Percentiles rank a stretch among this genome's conserved stretches.
Evolutionary conservation across 2,888 invertebrate species (phyloP).

Genomic region (Clepsis dumicolana): DNA sequence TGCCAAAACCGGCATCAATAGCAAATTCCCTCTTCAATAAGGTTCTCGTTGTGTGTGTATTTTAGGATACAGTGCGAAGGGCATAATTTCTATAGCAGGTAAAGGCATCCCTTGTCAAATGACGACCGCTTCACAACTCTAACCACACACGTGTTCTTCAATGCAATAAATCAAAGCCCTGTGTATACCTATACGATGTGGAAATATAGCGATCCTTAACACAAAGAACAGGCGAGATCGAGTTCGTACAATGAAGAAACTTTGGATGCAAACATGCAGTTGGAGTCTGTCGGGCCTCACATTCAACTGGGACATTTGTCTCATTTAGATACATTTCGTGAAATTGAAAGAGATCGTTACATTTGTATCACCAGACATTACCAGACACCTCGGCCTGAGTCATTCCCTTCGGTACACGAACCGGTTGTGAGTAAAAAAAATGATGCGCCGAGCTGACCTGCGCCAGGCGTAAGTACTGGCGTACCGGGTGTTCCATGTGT

Average conservation of each 20-base stretch:
- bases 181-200: conserved; percentile 53
- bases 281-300: conserved; percentile 14
- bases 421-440: conserved; percentile 76
- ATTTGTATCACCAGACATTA: conserved; percentile 49
- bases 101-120: conserved; percentile 74
- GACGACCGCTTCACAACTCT: conserved; percentile 55
- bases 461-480: conserved; percentile 49
- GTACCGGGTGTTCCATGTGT: conserved; percentile 17
- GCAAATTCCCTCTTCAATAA: conserved; percentile 69
- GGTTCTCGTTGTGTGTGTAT: conserved; percentile 65
- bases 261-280: conserved; percentile 32
- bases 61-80: conserved; percentile 55
- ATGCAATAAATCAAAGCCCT: conserved; percentile 72
- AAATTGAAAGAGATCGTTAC: conserved; percentile 38
- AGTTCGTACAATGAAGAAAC: conserved; percentile 39
- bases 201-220: conserved; percentile 30
- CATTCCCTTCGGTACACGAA: conserved; percentile 75
- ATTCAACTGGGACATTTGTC: conserved; percentile 29
- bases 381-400: conserved; percentile 66
- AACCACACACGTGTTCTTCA: conserved; percentile 71
- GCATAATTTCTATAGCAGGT: conserved; percentile 76
- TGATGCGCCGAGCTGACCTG: conserved; percentile 75
- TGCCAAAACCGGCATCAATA: conserved; percentile 61
- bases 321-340: conserved; percentile 36
- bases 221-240: conserved; percentile 38